Evolutionary conservation across 2,888 invertebrate species (phyloP), one percentile per base, ranked within the genome.

Genomic region (Tenthredo amoena): DNA sequence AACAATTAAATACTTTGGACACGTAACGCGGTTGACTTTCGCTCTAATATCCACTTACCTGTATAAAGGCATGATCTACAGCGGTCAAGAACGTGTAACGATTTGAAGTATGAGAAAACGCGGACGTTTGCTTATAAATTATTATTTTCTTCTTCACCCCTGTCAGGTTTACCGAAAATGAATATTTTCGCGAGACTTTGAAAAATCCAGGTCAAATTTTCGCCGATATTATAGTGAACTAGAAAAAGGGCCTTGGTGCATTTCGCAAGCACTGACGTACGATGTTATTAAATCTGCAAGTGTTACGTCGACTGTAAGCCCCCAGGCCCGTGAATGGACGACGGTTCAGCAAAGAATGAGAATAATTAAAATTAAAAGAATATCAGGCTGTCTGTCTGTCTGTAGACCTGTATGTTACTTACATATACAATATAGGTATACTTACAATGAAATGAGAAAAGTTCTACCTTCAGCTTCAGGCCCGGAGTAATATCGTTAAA

Each of bases 11-110:
- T 62, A 81, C 62, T 62, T 81, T 26, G 26, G 31, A 81, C 81
- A 81, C 81, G 81, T 81, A 81, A 81, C 55, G 34, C 55, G 55
- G 77, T 77, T 77, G 77, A 55, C 81, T 81, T 81, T 81, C 81
- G 58, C 81, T 65, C 26, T 74, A 74, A 40, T 40, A 43, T 43
- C 72, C 9, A 40, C 43, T 43, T 34, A 34, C 12, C 26, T 34
- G 15, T 68, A 68, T 68, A 68, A 62, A 62, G 62, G 34, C 68
- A 68, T 68, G 34, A 68, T 68, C 34, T 68, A 34, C 31, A 34
- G 12, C n/a, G 15, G 43, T 21, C 21, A 21, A 40, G 71, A 37
- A 71, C 71, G 72, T 74, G 72, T 21, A n/a, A 43, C 72, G n/a
- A 74, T 74, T 40, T 10, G 21, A 74, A 34, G 5, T 26, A 74